Evolutionary conservation across 2,888 invertebrate genomes (phyloP), one percentile per base, ranked within the genome.

Genomic region (Mellilla xanthometata): DNA sequence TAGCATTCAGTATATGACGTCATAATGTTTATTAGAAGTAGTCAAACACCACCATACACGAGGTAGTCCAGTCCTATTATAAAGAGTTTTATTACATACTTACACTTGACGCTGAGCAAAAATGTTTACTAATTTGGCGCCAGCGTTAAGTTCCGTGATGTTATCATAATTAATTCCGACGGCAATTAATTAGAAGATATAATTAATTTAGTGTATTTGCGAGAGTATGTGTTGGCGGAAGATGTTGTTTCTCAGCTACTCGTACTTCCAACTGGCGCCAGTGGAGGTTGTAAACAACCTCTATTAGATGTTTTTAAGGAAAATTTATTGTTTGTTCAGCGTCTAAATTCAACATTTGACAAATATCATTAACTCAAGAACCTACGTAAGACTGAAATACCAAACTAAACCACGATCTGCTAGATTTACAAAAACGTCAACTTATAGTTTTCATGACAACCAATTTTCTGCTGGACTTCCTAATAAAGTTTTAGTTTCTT

Each of bases 121-220:
- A 48, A 39, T 26, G 9, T 39, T 28, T 39, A 42, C 26, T 26
- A 27, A 29, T 42, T 9, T 30, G 47, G 47, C 41, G 41, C 47
- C 47, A 42, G n/a, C 33, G 26, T 9, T 26, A 19, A 48, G 41
- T 41, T 48, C 47, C 47, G 47, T 42, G 41, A 38, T 38, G 32
- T 26, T 42, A 38, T 42, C 41, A 41, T 48, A 41, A 48, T 42
- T 48, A 39, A 48, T 48, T 48, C 41, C 24, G 47, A 38, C 24
- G 32, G 24, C 29, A 48, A 42, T 48, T 42, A 41, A 48, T 47
- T 47, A 47, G 38, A 31, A 40, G 32, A 15, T 28, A 33, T 47
- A 36, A 47, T 41, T 41, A 36, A 41, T 40, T 36, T 47, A 11
- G 40, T 40, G 31, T 40, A 35, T 47, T 47, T 47, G 36, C 32